These are phyloP conservation scores for Latheticus oryzae DNA, from an alignment of 2,888 invertebrate genomes.

Conservation along the genomic window DNA sequence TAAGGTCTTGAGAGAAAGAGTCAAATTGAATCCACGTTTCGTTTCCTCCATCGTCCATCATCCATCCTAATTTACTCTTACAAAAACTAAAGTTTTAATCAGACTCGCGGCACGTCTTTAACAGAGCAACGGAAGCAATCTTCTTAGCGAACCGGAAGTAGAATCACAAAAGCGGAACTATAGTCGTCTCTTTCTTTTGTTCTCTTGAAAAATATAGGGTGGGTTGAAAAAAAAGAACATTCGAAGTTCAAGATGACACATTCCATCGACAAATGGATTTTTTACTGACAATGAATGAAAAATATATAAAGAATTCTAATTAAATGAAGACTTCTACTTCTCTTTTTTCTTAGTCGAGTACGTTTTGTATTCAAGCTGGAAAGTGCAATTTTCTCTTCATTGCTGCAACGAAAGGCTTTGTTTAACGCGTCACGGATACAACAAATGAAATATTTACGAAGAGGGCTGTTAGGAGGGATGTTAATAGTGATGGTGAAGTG, in stretches of 20 bases:
- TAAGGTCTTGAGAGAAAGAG: no score
- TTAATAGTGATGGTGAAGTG: neutral
- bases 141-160: conserved; percentile 37
- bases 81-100: conserved; percentile 33
- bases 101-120: conserved; percentile 31
- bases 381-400: conserved; percentile 37
- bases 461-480: neutral
- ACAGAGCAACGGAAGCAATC: conserved; percentile 37
- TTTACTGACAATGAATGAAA: conserved; percentile 36
- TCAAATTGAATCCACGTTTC: no score
- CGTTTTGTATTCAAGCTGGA: conserved; percentile 35
- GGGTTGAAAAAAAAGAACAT: no score
- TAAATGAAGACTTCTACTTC: conserved; percentile 40
- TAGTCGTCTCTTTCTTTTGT: conserved; percentile 35
- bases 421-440: conserved; percentile 29
- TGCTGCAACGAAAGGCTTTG: conserved; percentile 28
- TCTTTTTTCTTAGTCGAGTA: no score
- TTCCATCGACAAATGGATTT: conserved; percentile 35
- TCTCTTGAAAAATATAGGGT: no score
- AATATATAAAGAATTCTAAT: conserved; percentile 43
- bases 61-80: conserved; percentile 10
- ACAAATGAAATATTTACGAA: conserved; percentile 25
- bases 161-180: conserved; percentile 36
- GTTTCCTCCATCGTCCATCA: no score
- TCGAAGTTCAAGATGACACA: conserved; percentile 34